These are phyloP conservation scores for Anolis sagrei DNA, from an alignment of 2,113 vertebrate genomes.

Conservation along the genomic window DNA sequence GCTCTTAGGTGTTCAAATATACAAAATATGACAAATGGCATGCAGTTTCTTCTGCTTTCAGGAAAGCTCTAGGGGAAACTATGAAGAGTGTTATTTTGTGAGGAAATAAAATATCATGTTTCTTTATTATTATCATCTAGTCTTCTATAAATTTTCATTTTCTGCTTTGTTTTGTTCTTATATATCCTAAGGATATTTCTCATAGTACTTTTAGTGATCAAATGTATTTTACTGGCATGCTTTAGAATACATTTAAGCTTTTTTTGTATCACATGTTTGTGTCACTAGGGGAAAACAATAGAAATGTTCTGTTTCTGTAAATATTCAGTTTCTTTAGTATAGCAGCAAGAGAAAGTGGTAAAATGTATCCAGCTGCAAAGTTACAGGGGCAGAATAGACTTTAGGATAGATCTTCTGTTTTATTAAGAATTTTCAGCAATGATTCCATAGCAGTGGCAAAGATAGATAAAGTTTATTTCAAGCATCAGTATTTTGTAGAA, in stretches of 20 bases:
- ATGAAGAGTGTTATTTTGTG: not conserved
- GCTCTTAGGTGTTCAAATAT: not conserved
- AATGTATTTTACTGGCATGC: not conserved
- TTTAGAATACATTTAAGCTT: not conserved
- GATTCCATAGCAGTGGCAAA: too few species aligned
- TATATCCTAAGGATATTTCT: not conserved
- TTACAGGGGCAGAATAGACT: not conserved
- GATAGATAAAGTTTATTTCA: too few species aligned
- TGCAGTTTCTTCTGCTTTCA: not conserved
- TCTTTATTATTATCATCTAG: not conserved
- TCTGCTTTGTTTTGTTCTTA: not conserved
- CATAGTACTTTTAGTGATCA: not conserved
- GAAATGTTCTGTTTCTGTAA: not conserved
- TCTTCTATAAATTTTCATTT: not conserved
- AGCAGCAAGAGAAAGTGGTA: not conserved
- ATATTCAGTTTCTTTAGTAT: not conserved
- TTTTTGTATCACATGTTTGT: not conserved
- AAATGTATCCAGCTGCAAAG: not conserved
- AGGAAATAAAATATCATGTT: not conserved
- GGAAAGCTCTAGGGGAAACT: not conserved
- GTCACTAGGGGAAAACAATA: not conserved
- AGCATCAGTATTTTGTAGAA: too few species aligned
- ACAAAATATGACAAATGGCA: slow-evolving; percentile 9
- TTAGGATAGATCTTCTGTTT: not conserved
- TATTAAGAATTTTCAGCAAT: too few species aligned